These are phyloP conservation scores for Coregonus suidteri DNA, from an alignment of 2,797 vertebrate genomes.

Conservation along the genomic window DNA sequence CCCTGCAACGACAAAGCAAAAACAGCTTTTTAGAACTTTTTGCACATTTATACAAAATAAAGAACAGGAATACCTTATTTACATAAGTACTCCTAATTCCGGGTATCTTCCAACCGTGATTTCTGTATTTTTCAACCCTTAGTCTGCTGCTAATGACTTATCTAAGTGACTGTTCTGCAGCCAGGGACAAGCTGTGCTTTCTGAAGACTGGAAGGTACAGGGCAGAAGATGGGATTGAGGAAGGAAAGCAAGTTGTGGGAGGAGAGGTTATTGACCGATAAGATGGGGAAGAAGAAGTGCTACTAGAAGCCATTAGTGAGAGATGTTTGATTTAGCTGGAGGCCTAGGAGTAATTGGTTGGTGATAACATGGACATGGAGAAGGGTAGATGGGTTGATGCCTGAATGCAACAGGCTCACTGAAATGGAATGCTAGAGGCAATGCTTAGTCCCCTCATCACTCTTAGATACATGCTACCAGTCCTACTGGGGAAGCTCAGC, in stretches of 20 bases:
- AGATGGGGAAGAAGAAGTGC: constrained; percentile 20
- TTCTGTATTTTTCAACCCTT: neutral
- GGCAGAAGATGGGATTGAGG: constrained; percentile 9
- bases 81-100: neutral
- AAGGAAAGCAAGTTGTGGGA: neutral
- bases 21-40: too few species aligned
- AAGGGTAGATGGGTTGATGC: neutral
- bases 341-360: constrained; percentile 32
- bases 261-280: constrained; percentile 22
- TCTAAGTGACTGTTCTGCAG: neutral
- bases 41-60: too few species aligned
- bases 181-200: neutral
- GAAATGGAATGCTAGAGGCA: constrained; percentile 24
- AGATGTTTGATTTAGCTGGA: constrained; percentile 29
- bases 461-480: constrained; percentile 23
- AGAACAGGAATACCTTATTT: too few species aligned
- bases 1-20: too few species aligned
- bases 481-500: constrained; percentile 18
- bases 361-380: constrained; percentile 1
- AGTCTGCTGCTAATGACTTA: neutral
- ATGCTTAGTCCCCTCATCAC: constrained; percentile 25
- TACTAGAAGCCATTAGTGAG: constrained; percentile 12
- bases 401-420: constrained; percentile 29
- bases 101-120: constrained; percentile 4
- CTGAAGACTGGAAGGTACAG: neutral